phyloP scores from a whole-genome alignment of 2,113 vertebrate genomes.

The Pluvianellus socialis region DNA sequence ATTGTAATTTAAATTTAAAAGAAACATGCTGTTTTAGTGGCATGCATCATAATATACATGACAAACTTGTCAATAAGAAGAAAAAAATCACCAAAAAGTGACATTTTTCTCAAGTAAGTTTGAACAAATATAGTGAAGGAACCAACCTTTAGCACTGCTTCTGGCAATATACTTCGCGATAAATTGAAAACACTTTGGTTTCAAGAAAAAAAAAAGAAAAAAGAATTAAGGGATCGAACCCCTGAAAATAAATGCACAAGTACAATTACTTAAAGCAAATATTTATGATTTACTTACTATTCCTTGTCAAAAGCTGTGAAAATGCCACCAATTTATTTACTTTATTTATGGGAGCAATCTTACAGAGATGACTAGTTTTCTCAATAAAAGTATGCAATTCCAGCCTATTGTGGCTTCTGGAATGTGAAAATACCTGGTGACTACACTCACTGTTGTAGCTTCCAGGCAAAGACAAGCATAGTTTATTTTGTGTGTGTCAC shows the following conservation, averaged over 20 bases:
- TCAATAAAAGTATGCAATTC: neutral
- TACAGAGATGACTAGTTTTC: neutral
- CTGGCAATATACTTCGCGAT: neutral
- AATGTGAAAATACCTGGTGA: neutral
- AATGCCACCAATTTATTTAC: neutral
- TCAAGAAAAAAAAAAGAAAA: neutral
- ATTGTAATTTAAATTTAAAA: neutral
- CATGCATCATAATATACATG: neutral
- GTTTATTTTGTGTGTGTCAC: neutral
- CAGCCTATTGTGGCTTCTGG: neutral
- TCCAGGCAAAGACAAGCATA: neutral
- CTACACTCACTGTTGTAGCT: neutral
- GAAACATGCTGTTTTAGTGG: neutral
- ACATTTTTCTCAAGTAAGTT: neutral
- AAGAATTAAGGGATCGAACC: neutral
- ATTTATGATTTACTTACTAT: neutral
- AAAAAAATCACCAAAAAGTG: neutral
- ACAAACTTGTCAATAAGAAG: neutral
- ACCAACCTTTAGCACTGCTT: neutral
- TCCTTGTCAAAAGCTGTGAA: neutral
- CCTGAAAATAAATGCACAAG: neutral
- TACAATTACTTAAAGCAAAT: neutral
- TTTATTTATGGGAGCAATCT: neutral
- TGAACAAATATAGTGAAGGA: neutral
- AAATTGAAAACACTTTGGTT: neutral